phyloP scores from a whole-genome alignment of 35 echinoderm and acorn worm genomes.

The Lytechinus variegatus region DNA sequence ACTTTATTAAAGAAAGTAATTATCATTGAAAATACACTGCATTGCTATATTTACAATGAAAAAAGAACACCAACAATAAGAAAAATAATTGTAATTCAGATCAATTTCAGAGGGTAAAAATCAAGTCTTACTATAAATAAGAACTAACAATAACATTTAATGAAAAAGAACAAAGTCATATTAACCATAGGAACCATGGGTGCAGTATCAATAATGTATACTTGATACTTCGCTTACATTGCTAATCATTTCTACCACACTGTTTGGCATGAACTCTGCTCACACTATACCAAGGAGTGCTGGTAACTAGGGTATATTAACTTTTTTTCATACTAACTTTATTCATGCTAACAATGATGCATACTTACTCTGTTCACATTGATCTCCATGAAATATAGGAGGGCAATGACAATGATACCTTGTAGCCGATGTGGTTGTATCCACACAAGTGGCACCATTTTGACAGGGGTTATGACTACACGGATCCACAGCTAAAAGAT shows the following conservation, averaged over 20 bases:
- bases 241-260: background rate
- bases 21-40: too few relatives aligned
- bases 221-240: too few relatives aligned
- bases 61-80: too few relatives aligned
- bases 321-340: background rate
- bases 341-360: background rate
- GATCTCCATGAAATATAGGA: constrained; percentile 7
- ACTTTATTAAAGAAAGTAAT: too few relatives aligned
- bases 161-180: too few relatives aligned
- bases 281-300: background rate
- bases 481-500: background rate
- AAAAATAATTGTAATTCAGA: too few relatives aligned
- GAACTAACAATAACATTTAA: too few relatives aligned
- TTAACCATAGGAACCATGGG: too few relatives aligned
- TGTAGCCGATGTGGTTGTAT: background rate
- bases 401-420: constrained; percentile 15
- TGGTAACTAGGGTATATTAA: background rate
- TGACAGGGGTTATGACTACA: constrained; percentile 38
- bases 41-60: too few relatives aligned
- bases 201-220: too few relatives aligned
- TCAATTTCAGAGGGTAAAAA: too few relatives aligned
- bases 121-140: too few relatives aligned
- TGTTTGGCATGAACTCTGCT: background rate
- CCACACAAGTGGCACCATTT: constrained; percentile 33
- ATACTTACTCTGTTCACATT: constrained; percentile 39